These are phyloP conservation scores for Tetranychus truncatus DNA, from an alignment of 2,888 invertebrate species.

Conservation along the genomic window DNA sequence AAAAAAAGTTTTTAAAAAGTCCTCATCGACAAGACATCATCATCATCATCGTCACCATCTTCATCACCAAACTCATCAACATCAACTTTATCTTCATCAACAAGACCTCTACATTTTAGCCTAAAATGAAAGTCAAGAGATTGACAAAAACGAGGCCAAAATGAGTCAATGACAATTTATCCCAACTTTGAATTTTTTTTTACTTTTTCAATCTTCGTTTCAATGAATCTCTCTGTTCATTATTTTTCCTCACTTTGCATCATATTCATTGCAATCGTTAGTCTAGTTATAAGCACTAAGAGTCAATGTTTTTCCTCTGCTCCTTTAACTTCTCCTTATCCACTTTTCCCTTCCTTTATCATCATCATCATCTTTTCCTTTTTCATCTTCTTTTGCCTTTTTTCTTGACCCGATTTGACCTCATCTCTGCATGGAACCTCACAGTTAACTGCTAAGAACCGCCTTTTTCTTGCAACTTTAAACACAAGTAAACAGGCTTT, in stretches of 20 bases:
- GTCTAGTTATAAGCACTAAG: neutral
- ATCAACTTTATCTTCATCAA: neutral
- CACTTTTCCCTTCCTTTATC: neutral
- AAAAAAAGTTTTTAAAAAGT: no score
- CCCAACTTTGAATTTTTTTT: neutral
- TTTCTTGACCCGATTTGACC: neutral
- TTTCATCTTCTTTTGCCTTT: neutral
- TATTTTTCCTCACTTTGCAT: neutral
- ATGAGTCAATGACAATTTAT: neutral
- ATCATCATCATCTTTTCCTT: neutral
- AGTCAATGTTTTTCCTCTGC: neutral
- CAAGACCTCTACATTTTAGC: neutral
- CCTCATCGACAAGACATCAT: neutral
- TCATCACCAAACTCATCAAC: neutral
- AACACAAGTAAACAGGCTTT: neutral
- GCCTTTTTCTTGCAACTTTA: neutral
- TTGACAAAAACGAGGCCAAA: neutral
- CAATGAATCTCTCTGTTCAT: slow-evolving; percentile 1
- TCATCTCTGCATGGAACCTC: neutral
- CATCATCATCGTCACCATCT: neutral
- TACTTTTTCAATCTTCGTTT: neutral
- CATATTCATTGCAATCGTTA: neutral
- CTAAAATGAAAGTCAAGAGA: no score
- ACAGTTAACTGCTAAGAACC: neutral
- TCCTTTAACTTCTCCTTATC: neutral